Conservation (phyloP, 2,113 vertebrate species). For the Cinclus mexicanus region DNA sequence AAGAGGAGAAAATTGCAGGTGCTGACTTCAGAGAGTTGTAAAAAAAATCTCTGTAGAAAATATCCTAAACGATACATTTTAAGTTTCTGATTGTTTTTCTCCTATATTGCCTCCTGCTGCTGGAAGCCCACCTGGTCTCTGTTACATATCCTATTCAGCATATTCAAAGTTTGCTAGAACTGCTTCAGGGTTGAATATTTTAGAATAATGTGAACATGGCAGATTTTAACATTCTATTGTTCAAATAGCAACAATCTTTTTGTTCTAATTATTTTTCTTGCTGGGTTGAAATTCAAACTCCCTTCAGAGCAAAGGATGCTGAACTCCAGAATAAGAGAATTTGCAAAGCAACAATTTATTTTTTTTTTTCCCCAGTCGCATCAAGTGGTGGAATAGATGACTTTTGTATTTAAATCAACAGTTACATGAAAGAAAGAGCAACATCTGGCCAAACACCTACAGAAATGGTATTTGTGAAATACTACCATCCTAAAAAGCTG, state of each 20-base stretch:
- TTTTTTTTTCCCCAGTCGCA: background rate
- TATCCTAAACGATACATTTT: conserved; percentile 16
- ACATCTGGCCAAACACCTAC: background rate
- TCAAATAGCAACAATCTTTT: background rate
- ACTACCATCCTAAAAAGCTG: background rate
- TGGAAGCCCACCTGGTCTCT: conserved; percentile 31
- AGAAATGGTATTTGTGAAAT: background rate
- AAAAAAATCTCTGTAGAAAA: conserved; percentile 34
- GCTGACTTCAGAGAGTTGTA: conserved; percentile 38
- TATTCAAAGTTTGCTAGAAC: conserved; percentile 12
- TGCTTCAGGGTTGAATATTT: conserved; percentile 38
- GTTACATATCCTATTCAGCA: conserved; percentile 25
- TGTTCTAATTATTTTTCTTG: background rate
- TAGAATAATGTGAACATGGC: conserved; percentile 5
- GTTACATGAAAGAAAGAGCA: conserved; percentile 20
- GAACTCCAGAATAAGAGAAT: background rate
- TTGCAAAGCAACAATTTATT: background rate
- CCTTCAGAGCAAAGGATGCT: background rate
- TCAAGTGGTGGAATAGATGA: background rate
- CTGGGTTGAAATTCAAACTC: background rate
- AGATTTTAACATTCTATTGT: conserved; percentile 34
- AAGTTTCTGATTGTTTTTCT: conserved; percentile 16
- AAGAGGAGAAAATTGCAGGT: conserved; percentile 53
- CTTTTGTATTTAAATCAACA: background rate
- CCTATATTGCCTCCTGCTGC: conserved; percentile 21